phyloP scores from a whole-genome alignment of 2,888 invertebrate genomes.

The Zootermopsis nevadensis region DNA sequence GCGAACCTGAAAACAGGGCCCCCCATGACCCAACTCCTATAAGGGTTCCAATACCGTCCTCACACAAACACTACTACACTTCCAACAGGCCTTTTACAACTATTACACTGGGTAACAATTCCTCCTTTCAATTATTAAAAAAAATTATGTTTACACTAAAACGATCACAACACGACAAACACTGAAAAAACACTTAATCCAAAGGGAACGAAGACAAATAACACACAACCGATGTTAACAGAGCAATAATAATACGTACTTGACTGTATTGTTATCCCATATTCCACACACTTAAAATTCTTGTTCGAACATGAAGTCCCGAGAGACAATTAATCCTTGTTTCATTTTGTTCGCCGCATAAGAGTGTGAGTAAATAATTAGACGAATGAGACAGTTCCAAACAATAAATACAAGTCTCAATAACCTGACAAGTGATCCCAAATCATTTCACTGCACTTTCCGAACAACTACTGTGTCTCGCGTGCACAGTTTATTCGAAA shows the following conservation, averaged over 20 bases:
- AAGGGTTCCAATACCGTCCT: slow-evolving; percentile 15
- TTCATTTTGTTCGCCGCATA: slow-evolving; percentile 9
- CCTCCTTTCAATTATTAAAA: background rate
- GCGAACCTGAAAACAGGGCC: slow-evolving; percentile 37
- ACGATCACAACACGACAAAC: slow-evolving; percentile 32
- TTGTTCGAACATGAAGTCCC: slow-evolving; percentile 3
- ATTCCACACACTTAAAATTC: slow-evolving; percentile 16
- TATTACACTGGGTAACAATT: slow-evolving; percentile 30
- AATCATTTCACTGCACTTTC: background rate
- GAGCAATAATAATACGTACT: slow-evolving; percentile 30
- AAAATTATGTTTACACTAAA: slow-evolving; percentile 12
- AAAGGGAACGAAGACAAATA: slow-evolving; percentile 26
- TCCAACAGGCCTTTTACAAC: background rate
- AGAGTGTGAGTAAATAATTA: background rate
- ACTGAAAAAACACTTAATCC: slow-evolving; percentile 36
- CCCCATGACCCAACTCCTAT: slow-evolving; percentile 29
- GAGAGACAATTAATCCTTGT: slow-evolving; percentile 17
- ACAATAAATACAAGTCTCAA: background rate
- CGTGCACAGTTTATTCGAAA: background rate
- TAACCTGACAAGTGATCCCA: background rate
- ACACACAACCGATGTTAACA: slow-evolving; percentile 8
- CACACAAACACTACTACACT: slow-evolving; percentile 30
- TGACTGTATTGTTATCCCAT: slow-evolving; percentile 43
- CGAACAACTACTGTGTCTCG: background rate
- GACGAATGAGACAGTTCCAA: background rate